Evolutionary conservation across 2,888 invertebrate genomes (phyloP).

Genomic region (Thyatira batis): DNA sequence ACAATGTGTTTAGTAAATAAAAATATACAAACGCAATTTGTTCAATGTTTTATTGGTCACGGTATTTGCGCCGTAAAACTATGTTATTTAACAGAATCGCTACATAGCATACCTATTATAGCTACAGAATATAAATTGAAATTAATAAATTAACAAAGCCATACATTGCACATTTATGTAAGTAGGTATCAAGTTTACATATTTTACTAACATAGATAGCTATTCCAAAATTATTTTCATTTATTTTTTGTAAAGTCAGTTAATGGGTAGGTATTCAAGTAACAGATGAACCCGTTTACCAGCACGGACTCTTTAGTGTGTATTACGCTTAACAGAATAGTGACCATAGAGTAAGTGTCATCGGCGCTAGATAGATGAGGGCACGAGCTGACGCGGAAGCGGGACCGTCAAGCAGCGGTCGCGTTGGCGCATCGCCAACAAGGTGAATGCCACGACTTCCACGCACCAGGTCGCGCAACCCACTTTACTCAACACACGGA

Average conservation of each 20-base stretch:
- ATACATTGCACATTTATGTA: no score
- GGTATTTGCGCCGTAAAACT: background rate
- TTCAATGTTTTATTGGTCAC: background rate
- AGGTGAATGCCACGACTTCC: conserved; percentile 79
- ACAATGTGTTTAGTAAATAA: conserved; percentile 6
- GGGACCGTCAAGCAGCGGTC: conserved; percentile 25
- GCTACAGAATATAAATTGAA: no score
- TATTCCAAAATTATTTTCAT: no score
- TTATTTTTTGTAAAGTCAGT: no score
- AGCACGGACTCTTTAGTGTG: background rate
- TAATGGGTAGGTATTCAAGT: no score
- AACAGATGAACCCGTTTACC: background rate
- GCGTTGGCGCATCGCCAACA: conserved; percentile 72
- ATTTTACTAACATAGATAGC: no score
- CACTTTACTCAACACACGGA: conserved; percentile 69
- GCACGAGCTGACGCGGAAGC: conserved; percentile 26
- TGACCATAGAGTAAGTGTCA: background rate
- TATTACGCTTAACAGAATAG: background rate
- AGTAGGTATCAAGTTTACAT: no score
- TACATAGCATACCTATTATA: no score
- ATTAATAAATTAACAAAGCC: no score
- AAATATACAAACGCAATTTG: background rate
- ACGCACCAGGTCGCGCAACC: conserved; percentile 68
- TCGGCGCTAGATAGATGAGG: background rate
- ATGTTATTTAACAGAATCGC: no score